Percentiles rank a stretch among this genome's conserved stretches.
phyloP scores from a whole-genome alignment of 1,140 invertebrate species.

The Patella vulgata region DNA sequence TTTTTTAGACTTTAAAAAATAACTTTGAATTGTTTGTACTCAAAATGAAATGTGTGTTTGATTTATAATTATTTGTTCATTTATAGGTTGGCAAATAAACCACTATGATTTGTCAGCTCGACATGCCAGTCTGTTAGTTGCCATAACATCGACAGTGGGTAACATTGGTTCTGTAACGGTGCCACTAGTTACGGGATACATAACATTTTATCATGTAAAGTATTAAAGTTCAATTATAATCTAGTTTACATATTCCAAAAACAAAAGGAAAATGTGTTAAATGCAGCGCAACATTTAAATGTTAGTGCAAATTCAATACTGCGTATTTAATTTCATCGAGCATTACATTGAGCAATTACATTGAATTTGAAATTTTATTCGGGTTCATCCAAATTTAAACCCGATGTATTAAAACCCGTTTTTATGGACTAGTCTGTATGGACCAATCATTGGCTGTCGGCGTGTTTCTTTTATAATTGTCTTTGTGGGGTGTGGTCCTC shows the following conservation, averaged over 20 bases:
- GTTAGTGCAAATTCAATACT: neutral
- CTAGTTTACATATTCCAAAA: neutral
- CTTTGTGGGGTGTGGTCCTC: no score
- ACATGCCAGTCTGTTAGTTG: slow-evolving; percentile 51
- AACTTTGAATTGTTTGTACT: no score
- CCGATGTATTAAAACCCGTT: no score
- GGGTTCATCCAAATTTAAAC: no score
- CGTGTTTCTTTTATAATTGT: no score
- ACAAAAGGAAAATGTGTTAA: neutral
- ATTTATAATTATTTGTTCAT: no score
- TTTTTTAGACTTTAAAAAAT: no score
- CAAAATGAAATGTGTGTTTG: no score
- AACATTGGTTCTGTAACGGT: slow-evolving; percentile 44
- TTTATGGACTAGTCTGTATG: no score
- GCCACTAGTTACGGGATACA: slow-evolving; percentile 48
- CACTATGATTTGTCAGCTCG: slow-evolving; percentile 55
- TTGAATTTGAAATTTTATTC: no score
- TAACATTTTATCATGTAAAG: slow-evolving; percentile 46
- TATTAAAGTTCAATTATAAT: neutral
- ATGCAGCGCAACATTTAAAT: neutral
- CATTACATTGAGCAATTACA: no score
- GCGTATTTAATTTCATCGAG: neutral
- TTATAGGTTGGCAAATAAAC: slow-evolving; percentile 63
- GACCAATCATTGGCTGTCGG: no score
- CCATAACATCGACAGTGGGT: slow-evolving; percentile 48